A percentile compares a stretch with the other conserved stretches of the same genome.
These are phyloP conservation scores for Drosophila kanapiae DNA, from an alignment of 1,140 invertebrate species.

Conservation along the genomic window DNA sequence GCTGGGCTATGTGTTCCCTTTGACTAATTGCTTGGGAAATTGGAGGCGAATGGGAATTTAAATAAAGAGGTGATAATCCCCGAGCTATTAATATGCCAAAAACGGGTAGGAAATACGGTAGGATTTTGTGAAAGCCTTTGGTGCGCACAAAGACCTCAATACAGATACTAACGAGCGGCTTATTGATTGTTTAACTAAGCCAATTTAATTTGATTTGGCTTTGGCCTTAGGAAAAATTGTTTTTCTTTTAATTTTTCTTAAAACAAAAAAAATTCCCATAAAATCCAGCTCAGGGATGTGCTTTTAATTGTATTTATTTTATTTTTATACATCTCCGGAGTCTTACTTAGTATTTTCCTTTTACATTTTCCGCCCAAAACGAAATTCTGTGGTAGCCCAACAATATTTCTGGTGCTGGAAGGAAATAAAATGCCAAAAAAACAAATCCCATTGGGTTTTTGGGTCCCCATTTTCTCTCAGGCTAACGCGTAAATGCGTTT, in stretches of 20 bases:
- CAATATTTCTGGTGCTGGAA: slow-evolving; percentile 8
- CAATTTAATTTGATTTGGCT: background rate
- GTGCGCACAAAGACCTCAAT: background rate
- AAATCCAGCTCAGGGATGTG: background rate
- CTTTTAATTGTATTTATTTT: slow-evolving; percentile 14
- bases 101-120: background rate
- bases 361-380: background rate
- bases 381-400: slow-evolving; percentile 12
- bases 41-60: slow-evolving; percentile 4
- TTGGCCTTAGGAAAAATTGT: background rate
- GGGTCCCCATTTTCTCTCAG: background rate
- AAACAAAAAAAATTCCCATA: background rate
- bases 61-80: slow-evolving; percentile 15
- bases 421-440: slow-evolving; percentile 30
- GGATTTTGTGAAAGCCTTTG: background rate
- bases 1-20: background rate
- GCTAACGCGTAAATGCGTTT: slow-evolving; percentile 39
- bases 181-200: background rate
- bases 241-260: background rate
- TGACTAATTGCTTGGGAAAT: slow-evolving; percentile 17
- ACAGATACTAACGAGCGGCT: background rate
- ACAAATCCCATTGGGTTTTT: slow-evolving; percentile 28
- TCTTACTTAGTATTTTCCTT: background rate
- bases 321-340: too few species aligned
- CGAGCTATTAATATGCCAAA: slow-evolving; percentile 10